Conservation (phyloP, 2,888 invertebrate species). For the Marronus borbonicus region DNA sequence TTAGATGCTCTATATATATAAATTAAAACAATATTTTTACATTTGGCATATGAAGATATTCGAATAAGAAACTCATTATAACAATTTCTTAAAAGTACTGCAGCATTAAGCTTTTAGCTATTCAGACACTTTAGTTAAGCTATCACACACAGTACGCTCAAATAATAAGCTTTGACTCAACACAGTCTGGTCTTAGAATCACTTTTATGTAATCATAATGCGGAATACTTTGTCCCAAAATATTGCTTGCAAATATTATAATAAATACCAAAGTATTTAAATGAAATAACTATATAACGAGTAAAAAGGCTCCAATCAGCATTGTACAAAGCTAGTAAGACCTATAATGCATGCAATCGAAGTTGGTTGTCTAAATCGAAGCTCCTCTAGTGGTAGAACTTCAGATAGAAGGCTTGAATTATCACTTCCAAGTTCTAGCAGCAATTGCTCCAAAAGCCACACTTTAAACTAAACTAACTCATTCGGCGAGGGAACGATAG, state of each 20-base stretch:
- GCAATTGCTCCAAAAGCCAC: slow-evolving; percentile 3
- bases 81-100: not conserved
- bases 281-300: no score
- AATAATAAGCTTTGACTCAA: not conserved
- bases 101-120: slow-evolving; percentile 30
- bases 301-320: no score
- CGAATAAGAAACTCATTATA: no score
- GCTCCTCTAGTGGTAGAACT: not conserved
- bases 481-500: slow-evolving; percentile 13
- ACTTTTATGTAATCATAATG: no score
- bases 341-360: not conserved
- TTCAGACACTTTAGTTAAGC: slow-evolving; percentile 24
- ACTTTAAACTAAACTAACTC: slow-evolving; percentile 21
- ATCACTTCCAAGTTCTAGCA: slow-evolving; percentile 15
- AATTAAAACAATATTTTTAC: no score
- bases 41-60: no score
- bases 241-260: no score
- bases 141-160: not conserved
- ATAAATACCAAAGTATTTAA: no score
- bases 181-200: no score
- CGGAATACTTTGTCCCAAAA: no score
- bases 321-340: not conserved
- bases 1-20: no score
- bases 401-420: slow-evolving; percentile 18
- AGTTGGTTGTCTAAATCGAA: slow-evolving; percentile 4